phyloP scores from a whole-genome alignment of 1,140 invertebrate species.

The Asbolus verrucosus region DNA sequence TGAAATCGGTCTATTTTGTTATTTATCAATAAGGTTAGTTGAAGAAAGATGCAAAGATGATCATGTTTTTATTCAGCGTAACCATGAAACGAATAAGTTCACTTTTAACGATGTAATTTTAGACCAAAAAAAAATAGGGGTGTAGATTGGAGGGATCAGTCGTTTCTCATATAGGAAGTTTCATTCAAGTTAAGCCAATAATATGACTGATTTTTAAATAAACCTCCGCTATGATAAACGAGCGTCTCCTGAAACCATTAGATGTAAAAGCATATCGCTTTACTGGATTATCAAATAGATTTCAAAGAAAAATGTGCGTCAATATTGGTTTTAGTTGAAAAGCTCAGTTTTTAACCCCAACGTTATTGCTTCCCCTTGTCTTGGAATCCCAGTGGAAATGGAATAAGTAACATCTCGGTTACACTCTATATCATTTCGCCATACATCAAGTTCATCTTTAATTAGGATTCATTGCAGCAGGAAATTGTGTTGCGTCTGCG shows the following conservation, averaged over 20 bases:
- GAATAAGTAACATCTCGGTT: slow-evolving; percentile 17
- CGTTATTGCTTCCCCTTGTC: slow-evolving; percentile 23
- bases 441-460: slow-evolving; percentile 44
- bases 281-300: slow-evolving; percentile 43
- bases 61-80: too few relatives aligned
- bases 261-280: slow-evolving; percentile 46
- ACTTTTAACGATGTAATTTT: too few relatives aligned
- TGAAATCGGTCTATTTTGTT: too few relatives aligned
- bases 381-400: slow-evolving; percentile 22
- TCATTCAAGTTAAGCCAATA: slow-evolving; percentile 5
- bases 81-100: too few relatives aligned
- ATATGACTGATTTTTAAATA: slow-evolving; percentile 39
- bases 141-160: too few relatives aligned
- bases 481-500: slow-evolving; percentile 34
- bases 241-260: slow-evolving; percentile 36
- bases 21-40: too few relatives aligned
- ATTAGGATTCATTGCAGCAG: slow-evolving; percentile 50
- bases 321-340: slow-evolving; percentile 44
- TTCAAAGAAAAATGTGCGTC: slow-evolving; percentile 37
- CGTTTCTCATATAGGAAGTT: background rate
- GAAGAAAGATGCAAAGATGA: too few relatives aligned
- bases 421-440: slow-evolving; percentile 39
- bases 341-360: slow-evolving; percentile 20
- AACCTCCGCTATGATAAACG: slow-evolving; percentile 34
- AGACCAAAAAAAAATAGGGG: too few relatives aligned